A percentile compares a stretch with the other conserved stretches of the same genome.
phyloP scores from a whole-genome alignment of 2,113 vertebrate species.

The Pangasianodon gigas region DNA sequence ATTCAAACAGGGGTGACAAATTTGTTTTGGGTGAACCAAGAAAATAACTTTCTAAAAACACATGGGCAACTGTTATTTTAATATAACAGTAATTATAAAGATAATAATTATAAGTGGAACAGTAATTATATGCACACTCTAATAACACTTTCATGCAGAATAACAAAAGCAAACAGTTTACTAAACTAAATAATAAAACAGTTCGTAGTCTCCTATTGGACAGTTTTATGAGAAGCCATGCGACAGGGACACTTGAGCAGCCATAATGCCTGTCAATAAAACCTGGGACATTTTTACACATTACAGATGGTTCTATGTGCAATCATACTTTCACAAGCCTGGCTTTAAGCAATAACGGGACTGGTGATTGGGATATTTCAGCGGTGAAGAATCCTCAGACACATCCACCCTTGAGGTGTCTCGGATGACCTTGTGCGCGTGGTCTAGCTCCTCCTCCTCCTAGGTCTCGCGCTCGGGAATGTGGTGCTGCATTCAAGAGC shows the following conservation, averaged over 20 bases:
- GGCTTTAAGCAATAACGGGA: neutral
- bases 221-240: neutral
- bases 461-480: neutral
- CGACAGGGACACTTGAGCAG: too few relatives aligned
- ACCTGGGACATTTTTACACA: neutral
- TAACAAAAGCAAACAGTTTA: neutral
- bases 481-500: constrained; percentile 19
- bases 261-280: neutral
- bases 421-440: constrained; percentile 33
- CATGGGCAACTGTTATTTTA: neutral
- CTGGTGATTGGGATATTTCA: neutral
- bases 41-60: neutral
- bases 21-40: neutral
- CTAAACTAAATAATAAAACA: neutral
- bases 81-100: neutral
- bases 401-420: constrained; percentile 34
- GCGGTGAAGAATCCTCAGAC: constrained; percentile 2
- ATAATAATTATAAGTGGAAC: neutral
- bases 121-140: neutral
- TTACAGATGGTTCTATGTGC: neutral
- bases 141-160: neutral
- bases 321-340: neutral
- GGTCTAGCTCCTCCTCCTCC: constrained; percentile 14
- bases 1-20: neutral
- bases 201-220: neutral